Evolutionary conservation across 64 coral and sea anemone genomes (phyloP).

Genomic region (Pocillopora damicornis): DNA sequence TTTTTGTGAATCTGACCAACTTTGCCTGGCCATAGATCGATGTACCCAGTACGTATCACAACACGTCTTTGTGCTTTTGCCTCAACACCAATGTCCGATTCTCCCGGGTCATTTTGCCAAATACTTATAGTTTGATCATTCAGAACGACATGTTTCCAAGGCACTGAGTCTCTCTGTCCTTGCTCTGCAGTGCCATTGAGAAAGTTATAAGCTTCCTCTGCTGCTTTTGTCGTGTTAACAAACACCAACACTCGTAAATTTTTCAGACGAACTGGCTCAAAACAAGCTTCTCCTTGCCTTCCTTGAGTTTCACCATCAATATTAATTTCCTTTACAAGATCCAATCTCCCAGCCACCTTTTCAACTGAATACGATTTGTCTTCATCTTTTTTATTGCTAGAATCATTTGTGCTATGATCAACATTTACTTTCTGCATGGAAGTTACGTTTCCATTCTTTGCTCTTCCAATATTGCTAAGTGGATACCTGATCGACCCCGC

Average conservation of each 20-base stretch:
- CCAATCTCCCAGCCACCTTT: background rate
- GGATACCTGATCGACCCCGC: slow-evolving; percentile 22
- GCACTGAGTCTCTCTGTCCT: background rate
- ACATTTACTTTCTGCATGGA: background rate
- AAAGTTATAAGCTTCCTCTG: slow-evolving; percentile 59
- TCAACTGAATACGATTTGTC: background rate
- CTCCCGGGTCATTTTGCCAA: background rate
- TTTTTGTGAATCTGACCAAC: slow-evolving; percentile 72
- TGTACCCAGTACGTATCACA: slow-evolving; percentile 18
- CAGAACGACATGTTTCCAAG: slow-evolving; percentile 8
- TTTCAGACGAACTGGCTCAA: background rate
- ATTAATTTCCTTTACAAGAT: background rate
- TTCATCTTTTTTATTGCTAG: background rate
- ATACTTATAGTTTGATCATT: background rate
- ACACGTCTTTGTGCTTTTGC: background rate
- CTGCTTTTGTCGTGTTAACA: slow-evolving; percentile 62
- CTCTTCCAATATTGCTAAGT: background rate
- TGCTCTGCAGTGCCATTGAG: slow-evolving; percentile 34
- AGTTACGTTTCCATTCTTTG: background rate
- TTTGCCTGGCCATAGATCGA: slow-evolving; percentile 28
- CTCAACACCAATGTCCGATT: background rate
- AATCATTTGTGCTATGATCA: background rate
- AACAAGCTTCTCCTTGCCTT: background rate
- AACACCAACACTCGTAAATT: slow-evolving; percentile 80
- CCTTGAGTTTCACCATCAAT: background rate